phyloP scores from a whole-genome alignment of 2,888 invertebrate species.

The Pediacus dermestoides region DNA sequence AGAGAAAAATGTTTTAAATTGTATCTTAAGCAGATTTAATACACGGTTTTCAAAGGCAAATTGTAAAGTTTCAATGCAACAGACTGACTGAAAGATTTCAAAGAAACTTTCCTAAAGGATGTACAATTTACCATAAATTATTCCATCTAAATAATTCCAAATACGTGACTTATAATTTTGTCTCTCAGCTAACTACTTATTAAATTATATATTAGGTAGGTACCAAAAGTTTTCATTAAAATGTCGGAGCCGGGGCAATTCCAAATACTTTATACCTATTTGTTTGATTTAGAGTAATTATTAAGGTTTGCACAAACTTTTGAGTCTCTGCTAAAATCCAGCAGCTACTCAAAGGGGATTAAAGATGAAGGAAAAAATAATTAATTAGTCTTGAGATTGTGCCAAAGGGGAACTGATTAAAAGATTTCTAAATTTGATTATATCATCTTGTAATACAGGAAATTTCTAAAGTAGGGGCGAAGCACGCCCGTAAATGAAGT shows the following conservation, averaged over 20 bases:
- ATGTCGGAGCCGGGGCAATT: neutral
- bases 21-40: no score
- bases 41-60: no score
- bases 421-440: slow-evolving; percentile 36
- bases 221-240: neutral
- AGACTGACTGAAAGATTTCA: no score
- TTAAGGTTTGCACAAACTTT: neutral
- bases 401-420: slow-evolving; percentile 28
- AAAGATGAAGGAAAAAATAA: slow-evolving; percentile 17
- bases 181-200: neutral
- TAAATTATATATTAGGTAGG: slow-evolving; percentile 3
- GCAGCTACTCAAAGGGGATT: neutral
- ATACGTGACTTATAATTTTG: slow-evolving; percentile 2
- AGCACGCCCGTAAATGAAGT: no score
- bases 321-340: neutral
- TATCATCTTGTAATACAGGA: no score
- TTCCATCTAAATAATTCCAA: slow-evolving; percentile 3
- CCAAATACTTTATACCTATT: neutral
- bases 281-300: neutral
- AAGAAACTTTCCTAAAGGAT: no score
- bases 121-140: slow-evolving; percentile 1
- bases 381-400: slow-evolving; percentile 21
- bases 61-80: no score
- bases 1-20: no score
- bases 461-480: no score